Evolutionary conservation across 2,113 vertebrate genomes (phyloP).

Genomic region (Charadrius vociferus): DNA sequence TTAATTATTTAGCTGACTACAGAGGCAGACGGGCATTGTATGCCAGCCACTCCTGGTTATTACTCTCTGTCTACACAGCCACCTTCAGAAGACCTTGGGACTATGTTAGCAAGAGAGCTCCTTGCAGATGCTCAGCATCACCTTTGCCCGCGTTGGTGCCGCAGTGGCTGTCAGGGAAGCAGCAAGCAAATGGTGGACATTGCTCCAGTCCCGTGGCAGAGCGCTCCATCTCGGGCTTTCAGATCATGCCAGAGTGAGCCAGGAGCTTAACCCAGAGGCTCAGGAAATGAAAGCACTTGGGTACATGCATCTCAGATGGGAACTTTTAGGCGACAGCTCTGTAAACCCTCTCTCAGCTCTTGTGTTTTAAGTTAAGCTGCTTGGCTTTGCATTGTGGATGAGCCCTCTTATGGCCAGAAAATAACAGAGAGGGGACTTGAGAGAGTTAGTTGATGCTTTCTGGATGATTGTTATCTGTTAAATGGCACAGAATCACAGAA

Average conservation of each 20-base stretch:
- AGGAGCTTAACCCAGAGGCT: neutral
- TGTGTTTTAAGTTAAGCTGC: neutral
- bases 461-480: neutral
- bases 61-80: neutral
- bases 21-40: neutral
- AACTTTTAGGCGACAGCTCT: neutral
- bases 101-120: neutral
- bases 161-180: neutral
- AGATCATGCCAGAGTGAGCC: neutral
- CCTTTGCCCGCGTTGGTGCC: neutral
- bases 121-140: fast-evolving
- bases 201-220: neutral
- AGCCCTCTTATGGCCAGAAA: neutral
- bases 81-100: constrained; percentile 37
- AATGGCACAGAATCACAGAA: neutral
- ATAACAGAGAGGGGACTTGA: neutral
- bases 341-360: neutral
- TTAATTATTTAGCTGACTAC: neutral
- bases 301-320: neutral
- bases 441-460: neutral
- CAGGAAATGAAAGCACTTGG: neutral
- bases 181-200: fast-evolving
- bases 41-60: neutral
- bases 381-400: neutral
- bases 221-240: fast-evolving